A percentile compares a stretch with the other conserved stretches of the same genome.
These are phyloP conservation scores for Bucorvus abyssinicus DNA, from an alignment of 2,797 vertebrate species.

Conservation along the genomic window DNA sequence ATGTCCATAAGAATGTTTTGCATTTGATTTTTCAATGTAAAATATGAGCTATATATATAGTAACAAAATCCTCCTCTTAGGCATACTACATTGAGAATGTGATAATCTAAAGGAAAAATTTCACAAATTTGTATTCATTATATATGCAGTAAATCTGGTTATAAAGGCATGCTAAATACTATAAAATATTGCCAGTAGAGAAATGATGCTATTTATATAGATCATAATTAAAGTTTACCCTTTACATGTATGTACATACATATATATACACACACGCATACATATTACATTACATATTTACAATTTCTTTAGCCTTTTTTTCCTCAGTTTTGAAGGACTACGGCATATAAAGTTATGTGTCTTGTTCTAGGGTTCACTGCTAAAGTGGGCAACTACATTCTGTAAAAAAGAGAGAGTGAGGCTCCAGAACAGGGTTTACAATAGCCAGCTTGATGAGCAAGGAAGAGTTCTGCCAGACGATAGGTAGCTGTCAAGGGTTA, in stretches of 20 bases:
- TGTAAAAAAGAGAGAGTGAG: neutral
- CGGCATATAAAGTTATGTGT: neutral
- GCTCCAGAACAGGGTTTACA: neutral
- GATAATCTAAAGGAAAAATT: neutral
- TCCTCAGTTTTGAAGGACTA: neutral
- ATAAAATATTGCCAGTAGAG: neutral
- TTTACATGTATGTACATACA: neutral
- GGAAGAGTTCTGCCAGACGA: neutral
- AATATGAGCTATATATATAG: neutral
- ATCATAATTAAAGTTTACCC: neutral
- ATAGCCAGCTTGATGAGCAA: neutral
- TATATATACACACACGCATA: too few relatives aligned
- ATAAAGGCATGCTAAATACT: constrained; percentile 8
- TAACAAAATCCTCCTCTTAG: neutral
- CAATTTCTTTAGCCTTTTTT: neutral
- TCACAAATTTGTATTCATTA: constrained; percentile 2
- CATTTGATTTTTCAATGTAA: constrained; percentile 23
- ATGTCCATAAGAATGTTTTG: constrained; percentile 28
- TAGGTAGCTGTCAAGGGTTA: too few relatives aligned
- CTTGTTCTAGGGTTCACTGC: neutral
- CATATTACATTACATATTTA: neutral
- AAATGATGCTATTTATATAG: neutral
- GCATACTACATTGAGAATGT: constrained; percentile 11
- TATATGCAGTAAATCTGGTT: constrained; percentile 34
- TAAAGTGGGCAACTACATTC: neutral